A percentile compares a stretch with the other conserved stretches of the same genome.
Conservation (phyloP, 1,140 invertebrate genomes). For the Atta texana region DNA sequence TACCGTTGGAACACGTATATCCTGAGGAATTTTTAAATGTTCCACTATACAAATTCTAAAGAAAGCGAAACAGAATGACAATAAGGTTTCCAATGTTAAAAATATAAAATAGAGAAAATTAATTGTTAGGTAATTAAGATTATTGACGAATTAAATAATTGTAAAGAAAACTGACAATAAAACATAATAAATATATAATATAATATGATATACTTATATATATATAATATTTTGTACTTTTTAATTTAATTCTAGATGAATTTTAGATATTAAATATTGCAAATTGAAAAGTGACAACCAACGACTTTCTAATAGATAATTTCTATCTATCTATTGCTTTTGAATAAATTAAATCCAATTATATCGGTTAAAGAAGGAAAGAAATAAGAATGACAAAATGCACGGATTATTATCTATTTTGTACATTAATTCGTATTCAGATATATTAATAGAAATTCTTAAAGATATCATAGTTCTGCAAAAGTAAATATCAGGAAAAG, state of each 20-base stretch:
- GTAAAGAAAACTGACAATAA: not conserved
- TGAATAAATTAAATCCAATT: not conserved
- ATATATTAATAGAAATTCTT: not conserved
- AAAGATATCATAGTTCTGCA: not conserved
- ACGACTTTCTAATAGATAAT: not conserved
- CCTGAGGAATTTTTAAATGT: not conserved
- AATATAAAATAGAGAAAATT: not conserved
- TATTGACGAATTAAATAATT: not conserved
- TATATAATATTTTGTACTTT: not conserved
- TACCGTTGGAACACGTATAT: constrained; percentile 12
- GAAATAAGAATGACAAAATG: not conserved
- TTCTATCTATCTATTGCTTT: not conserved
- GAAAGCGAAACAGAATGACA: constrained; percentile 20
- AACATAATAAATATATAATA: not conserved
- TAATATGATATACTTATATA: not conserved
- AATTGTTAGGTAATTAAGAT: not conserved
- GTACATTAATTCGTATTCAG: not conserved
- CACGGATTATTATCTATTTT: not conserved
- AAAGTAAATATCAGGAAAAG: not conserved
- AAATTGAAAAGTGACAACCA: not conserved
- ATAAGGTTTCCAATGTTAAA: not conserved
- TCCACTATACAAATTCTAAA: not conserved
- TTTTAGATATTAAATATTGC: not conserved
- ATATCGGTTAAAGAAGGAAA: not conserved
- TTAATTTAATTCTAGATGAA: not conserved